Conservation (phyloP, 2,888 invertebrate genomes). For the Nomada fabriciana region DNA sequence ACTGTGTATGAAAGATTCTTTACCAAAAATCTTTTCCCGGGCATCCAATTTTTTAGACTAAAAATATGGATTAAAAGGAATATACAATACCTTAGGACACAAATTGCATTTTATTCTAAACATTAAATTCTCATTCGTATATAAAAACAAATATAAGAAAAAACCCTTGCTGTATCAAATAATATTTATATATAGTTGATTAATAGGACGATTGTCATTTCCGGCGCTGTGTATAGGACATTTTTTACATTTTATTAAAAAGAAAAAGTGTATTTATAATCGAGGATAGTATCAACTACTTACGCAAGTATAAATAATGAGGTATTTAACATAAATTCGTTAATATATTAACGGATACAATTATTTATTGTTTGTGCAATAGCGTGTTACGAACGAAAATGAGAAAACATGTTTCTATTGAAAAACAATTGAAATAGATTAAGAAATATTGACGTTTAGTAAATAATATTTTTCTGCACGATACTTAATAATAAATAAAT, state of each 20-base stretch:
- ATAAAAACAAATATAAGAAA: not conserved
- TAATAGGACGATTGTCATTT: slow-evolving; percentile 34
- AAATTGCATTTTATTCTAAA: not conserved
- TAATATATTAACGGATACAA: not conserved
- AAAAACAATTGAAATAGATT: not conserved
- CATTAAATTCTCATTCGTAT: not conserved
- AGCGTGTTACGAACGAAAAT: not conserved
- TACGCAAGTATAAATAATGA: not conserved
- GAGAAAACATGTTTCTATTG: not conserved
- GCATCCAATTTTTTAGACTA: not conserved
- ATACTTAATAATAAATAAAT: slow-evolving; percentile 1
- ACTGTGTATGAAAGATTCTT: too few relatives aligned
- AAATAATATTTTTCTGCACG: slow-evolving; percentile 7
- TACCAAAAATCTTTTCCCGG: too few relatives aligned
- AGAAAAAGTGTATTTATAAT: not conserved
- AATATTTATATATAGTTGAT: slow-evolving; percentile 32
- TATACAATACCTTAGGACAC: not conserved
- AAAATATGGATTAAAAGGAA: too few relatives aligned
- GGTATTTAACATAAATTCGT: not conserved
- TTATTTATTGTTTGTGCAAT: not conserved
- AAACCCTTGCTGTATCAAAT: not conserved
- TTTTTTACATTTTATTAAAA: slow-evolving; percentile 10
- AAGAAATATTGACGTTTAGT: not conserved
- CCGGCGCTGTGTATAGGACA: slow-evolving; percentile 43
- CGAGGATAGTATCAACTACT: not conserved